Evolutionary conservation across 2,797 vertebrate genomes (phyloP).

Genomic region (Argya squamiceps): DNA sequence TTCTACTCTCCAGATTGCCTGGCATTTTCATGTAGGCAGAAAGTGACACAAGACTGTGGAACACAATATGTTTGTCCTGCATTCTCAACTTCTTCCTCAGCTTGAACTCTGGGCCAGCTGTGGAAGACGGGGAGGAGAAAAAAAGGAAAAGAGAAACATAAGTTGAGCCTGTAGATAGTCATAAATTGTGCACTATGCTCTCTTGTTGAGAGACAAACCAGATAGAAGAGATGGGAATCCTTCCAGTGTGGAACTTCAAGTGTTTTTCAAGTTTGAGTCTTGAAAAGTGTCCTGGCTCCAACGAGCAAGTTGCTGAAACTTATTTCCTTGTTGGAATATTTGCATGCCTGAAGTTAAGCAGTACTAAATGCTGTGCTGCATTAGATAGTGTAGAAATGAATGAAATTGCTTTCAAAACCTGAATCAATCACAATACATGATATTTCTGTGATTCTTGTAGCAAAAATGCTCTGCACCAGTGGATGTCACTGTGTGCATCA

Average conservation of each 20-base stretch:
- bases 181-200: background rate
- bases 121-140: background rate
- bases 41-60: background rate
- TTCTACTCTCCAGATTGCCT: background rate
- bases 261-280: background rate
- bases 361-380: background rate
- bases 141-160: background rate
- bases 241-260: background rate
- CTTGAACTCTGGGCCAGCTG: background rate
- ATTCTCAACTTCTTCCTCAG: background rate
- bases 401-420: background rate
- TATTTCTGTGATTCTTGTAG: background rate
- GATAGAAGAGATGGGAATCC: background rate
- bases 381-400: background rate
- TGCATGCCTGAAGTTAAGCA: background rate
- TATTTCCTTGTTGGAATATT: background rate
- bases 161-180: background rate
- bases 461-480: conserved; percentile 7
- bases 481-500: conserved; percentile 46
- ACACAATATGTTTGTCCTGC: rapidly evolving
- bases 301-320: background rate
- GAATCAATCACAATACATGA: background rate
- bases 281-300: background rate
- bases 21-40: background rate
- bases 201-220: background rate